Percentiles rank a stretch among this genome's conserved stretches.
Conservation (phyloP, 2,113 vertebrate genomes). For the Thryonomys swinderianus region DNA sequence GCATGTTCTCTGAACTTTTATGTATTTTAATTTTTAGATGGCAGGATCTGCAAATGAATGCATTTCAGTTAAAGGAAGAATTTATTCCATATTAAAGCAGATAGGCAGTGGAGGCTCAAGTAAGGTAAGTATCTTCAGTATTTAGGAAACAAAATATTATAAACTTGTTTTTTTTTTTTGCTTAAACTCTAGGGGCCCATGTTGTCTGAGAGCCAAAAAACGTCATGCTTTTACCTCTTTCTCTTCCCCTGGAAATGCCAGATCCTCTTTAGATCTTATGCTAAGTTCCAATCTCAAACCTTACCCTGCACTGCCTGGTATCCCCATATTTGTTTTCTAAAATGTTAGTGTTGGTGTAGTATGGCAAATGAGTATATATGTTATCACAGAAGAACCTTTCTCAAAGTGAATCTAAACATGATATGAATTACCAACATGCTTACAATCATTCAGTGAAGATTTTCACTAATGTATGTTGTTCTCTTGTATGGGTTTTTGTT, state of each 20-base stretch:
- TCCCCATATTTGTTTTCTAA: not conserved
- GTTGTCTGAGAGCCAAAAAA: not conserved
- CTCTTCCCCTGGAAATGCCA: not conserved
- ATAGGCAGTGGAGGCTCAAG: slow-evolving; percentile 98
- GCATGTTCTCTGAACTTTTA: slow-evolving; percentile 23
- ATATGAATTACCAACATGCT: not conserved
- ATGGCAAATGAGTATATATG: not conserved
- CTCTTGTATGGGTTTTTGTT: not conserved
- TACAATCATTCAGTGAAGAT: not conserved
- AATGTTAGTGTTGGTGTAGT: not conserved
- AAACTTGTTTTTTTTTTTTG: not conserved
- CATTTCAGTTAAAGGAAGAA: slow-evolving; percentile 92
- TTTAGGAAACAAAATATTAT: slow-evolving; percentile 46
- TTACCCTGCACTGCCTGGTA: not conserved
- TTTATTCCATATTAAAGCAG: slow-evolving; percentile 95
- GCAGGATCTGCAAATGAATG: slow-evolving; percentile 89
- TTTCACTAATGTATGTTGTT: slow-evolving; percentile 1
- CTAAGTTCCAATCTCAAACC: not conserved
- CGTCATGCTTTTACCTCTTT: not conserved
- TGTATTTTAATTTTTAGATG: slow-evolving; percentile 83
- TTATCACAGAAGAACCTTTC: not conserved
- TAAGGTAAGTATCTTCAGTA: slow-evolving; percentile 88
- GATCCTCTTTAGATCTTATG: not conserved
- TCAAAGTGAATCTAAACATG: not conserved
- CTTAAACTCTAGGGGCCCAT: not conserved